Percentiles rank a stretch among this genome's conserved stretches.
Evolutionary conservation across 2,888 invertebrate species (phyloP).

Genomic region (Megalurothrips usitatus): DNA sequence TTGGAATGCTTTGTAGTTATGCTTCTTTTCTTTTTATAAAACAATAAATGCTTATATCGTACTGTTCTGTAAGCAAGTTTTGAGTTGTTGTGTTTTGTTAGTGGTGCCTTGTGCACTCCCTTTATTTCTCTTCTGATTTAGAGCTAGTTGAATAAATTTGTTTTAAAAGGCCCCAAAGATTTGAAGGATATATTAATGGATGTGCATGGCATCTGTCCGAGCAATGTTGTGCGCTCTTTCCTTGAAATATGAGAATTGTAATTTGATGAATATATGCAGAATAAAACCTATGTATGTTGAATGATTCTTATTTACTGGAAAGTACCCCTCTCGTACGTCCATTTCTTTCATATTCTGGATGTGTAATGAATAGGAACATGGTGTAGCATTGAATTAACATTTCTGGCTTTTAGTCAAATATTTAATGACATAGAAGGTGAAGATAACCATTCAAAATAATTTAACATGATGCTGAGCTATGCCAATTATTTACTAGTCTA

Average conservation of each 20-base stretch:
- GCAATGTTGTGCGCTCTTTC: background rate
- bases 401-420: background rate
- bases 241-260: constrained; percentile 18
- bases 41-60: background rate
- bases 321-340: background rate
- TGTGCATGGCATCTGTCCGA: background rate
- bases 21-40: background rate
- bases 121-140: constrained; percentile 8
- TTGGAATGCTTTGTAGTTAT: background rate
- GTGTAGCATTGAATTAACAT: background rate
- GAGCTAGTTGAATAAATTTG: background rate
- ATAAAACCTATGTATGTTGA: constrained; percentile 23
- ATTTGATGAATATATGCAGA: constrained; percentile 25
- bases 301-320: background rate
- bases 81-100: constrained; percentile 20
- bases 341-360: no score
- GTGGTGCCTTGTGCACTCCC: constrained; percentile 13
- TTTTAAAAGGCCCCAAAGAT: constrained; percentile 23
- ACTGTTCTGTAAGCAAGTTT: background rate
- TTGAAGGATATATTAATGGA: constrained; percentile 2
- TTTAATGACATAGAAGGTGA: background rate
- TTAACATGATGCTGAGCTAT: constrained; percentile 3
- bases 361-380: no score
- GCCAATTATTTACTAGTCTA: background rate
- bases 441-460: constrained; percentile 3